Base-by-base conservation (phyloP, 2,888 invertebrate species). In the Athetis lepigone region DNA sequence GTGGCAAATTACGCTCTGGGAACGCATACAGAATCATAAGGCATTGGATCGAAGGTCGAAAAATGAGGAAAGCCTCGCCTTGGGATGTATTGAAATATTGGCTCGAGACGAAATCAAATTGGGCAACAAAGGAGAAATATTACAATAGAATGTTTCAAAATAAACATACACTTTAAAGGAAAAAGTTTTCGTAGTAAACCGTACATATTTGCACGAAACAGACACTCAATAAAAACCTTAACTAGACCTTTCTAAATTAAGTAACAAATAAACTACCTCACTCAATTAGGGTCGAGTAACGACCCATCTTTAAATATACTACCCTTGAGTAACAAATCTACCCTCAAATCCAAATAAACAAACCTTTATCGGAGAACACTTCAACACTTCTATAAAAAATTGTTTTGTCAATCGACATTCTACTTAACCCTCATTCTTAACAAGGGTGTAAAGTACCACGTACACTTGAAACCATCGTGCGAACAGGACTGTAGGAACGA, bases 391-490 rank as follows among this genome's bases (percentile, higher is more conserved):
- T 25, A 43, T 36, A 75, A 73, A 37, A 73, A 72, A 66, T 16
- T 45, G 52, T 60, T 69, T 73, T 56, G 49, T 75, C 70, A 63
- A 70, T 56, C 51, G 58, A 40, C 51, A n/a, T 66, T 68, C 29
- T 64, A 52, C 75, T 60, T 49, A 74, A 64, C 58, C 58, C 71
- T 69, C 51, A 57, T 66, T 45, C 16, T 52, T 33, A 71, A 75
- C 63, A 71, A 75, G 71, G 79, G 63, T 68, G 33, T 50, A 65
- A 65, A 65, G 71, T 61, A 63, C 16, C 64, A 64, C 59, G 50
- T 65, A 36, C 59, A 73, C 70, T 71, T 45, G 55, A 65, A 64
- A 19, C 57, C 57, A 60, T 65, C 65, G 46, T 51, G 59, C 21
- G 49, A 71, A 65, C 71, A 64, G 65, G 59, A 50, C 40, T 51